Percentiles rank a stretch among this genome's conserved stretches.
These are phyloP conservation scores for Castor canadensis DNA, from an alignment of 2,113 vertebrate genomes.

Conservation along the genomic window DNA sequence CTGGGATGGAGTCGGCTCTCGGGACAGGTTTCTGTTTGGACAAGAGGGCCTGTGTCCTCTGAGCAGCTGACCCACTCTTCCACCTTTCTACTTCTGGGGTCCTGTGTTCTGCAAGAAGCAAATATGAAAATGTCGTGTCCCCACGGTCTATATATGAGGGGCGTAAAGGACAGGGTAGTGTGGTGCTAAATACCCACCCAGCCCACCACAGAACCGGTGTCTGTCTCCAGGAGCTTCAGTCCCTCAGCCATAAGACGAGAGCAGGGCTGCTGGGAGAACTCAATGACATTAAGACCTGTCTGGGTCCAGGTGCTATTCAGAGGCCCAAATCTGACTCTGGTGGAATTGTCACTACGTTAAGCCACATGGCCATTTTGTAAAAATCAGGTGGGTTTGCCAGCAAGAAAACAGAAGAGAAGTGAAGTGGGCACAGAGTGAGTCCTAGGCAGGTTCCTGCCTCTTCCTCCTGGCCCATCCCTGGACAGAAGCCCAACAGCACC, in stretches of 20 bases:
- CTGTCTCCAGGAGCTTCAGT: neutral
- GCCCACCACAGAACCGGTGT: neutral
- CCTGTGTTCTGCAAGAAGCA: neutral
- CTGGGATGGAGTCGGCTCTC: neutral
- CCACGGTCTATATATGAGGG: neutral
- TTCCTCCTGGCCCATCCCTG: rapidly evolving
- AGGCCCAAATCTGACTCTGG: rapidly evolving
- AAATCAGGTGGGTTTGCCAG: neutral
- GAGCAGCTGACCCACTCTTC: neutral
- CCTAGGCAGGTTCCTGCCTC: neutral
- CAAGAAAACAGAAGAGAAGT: neutral
- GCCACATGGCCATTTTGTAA: neutral
- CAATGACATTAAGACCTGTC: neutral
- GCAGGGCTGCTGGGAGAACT: neutral
- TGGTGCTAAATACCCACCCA: too few relatives aligned
- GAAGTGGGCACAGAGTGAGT: too few relatives aligned
- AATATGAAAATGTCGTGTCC: neutral
- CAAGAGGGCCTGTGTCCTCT: neutral
- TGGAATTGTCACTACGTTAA: rapidly evolving
- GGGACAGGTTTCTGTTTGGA: neutral
- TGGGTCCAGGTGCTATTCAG: rapidly evolving
- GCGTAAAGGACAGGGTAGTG: neutral
- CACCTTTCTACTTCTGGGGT: too few relatives aligned
- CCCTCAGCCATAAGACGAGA: neutral
- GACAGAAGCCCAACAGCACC: neutral